These are phyloP conservation scores for Diogma glabrata DNA, from an alignment of 2,888 invertebrate species.

Conservation along the genomic window DNA sequence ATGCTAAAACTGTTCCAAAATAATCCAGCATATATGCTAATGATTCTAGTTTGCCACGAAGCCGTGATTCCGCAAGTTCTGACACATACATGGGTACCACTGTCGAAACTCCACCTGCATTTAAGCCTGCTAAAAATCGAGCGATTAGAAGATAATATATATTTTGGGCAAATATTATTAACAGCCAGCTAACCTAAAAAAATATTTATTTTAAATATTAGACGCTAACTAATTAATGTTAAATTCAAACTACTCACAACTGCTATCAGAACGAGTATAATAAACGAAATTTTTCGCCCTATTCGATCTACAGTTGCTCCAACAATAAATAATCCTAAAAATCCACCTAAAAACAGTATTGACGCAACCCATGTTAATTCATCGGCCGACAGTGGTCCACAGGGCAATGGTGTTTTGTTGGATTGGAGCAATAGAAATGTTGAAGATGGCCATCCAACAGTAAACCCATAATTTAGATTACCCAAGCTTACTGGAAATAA, in stretches of 20 bases:
- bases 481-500: not conserved
- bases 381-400: conserved; percentile 6
- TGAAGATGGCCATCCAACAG: conserved; percentile 16
- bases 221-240: no score
- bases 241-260: no score
- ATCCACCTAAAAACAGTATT: conserved; percentile 14
- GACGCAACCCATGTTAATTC: conserved; percentile 14
- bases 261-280: conserved; percentile 12
- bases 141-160: conserved; percentile 1
- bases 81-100: conserved; percentile 11
- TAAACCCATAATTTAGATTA: conserved; percentile 4
- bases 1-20: not conserved
- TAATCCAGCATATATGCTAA: not conserved
- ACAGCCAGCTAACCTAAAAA: conserved; percentile 14
- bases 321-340: conserved; percentile 12
- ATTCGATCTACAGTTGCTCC: conserved; percentile 12
- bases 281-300: conserved; percentile 13
- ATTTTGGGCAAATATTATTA: conserved; percentile 5
- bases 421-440: conserved; percentile 12
- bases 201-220: no score
- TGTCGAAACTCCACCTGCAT: conserved; percentile 11
- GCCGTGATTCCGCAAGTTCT: not conserved
- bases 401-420: conserved; percentile 12
- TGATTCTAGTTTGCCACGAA: conserved; percentile 2
- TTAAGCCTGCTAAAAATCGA: conserved; percentile 10